These are phyloP conservation scores for Catocala nupta DNA, from an alignment of 2,888 invertebrate species.

Conservation along the genomic window DNA sequence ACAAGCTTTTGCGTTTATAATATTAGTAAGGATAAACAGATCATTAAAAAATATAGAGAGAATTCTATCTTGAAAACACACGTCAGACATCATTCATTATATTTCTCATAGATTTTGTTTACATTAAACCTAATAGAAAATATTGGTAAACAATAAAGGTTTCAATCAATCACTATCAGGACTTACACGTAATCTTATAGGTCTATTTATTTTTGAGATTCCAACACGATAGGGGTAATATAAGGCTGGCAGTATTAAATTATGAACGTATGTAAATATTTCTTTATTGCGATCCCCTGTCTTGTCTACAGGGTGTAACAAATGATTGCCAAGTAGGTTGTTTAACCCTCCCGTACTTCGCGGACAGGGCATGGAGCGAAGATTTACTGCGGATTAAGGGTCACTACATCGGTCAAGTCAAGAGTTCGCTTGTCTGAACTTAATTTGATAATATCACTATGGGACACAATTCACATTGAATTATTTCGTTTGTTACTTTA, in stretches of 20 bases:
- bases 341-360: conserved; percentile 72
- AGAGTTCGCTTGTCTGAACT: conserved; percentile 76
- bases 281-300: conserved; percentile 63
- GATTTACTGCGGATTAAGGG: conserved; percentile 86
- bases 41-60: too few relatives aligned
- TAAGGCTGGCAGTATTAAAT: conserved; percentile 44
- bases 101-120: too few relatives aligned
- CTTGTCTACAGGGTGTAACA: conserved; percentile 76
- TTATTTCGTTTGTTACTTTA: conserved; percentile 42
- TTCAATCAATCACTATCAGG: conserved; percentile 34
- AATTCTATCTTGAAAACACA: too few relatives aligned
- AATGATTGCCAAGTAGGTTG: conserved; percentile 82
- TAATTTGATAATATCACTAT: conserved; percentile 77
- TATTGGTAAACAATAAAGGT: too few relatives aligned
- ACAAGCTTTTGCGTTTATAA: too few relatives aligned
- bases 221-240: conserved; percentile 19
- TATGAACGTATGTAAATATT: conserved; percentile 56
- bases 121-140: too few relatives aligned
- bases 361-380: conserved; percentile 68
- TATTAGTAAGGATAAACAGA: too few relatives aligned
- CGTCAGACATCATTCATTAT: too few relatives aligned
- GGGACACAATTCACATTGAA: conserved; percentile 62
- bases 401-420: conserved; percentile 84
- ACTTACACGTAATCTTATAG: conserved; percentile 13
- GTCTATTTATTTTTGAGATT: conserved; percentile 21